Evolutionary conservation across 1,140 invertebrate genomes (phyloP), one percentile per base, ranked within the genome.

Genomic region (Coptotermes formosanus): DNA sequence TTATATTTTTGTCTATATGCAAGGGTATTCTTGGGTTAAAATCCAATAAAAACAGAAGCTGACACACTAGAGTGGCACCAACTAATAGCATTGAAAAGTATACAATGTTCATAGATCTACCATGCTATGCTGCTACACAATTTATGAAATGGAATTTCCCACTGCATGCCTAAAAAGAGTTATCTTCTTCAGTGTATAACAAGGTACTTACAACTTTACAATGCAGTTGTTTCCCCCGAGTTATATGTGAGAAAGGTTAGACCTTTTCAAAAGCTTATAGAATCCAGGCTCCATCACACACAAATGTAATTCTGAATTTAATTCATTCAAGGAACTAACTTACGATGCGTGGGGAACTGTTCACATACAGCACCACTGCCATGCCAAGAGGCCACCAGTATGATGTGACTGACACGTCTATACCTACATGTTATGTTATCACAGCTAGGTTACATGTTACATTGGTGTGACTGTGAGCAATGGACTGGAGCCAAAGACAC

Each of bases 31-130:
- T 69, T 85, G 84, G 84, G 84, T 81, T 85, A 85, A 85, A 83
- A 32, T n/a, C 30, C 82, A 21, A 83, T 23, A 25, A 48, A 64
- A 64, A 84, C 83, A 48, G 83, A 84, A 84, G 83, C 48, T 84
- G 83, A 48, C 38, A 44, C 30, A 85, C 84, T 85, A 85, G 55
- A 85, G 84, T 85, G 84, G 69, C 84, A 85, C 69, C 45, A 84
- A 48, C 83, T 84, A 84, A 84, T 48, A 84, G 83, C 44, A 44
- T 30, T 85, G 84, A 52, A 85, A 85, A 85, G 43, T 85, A 85
- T 85, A 85, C 84, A 85, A 75, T 85, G 52, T 85, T 85, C 38
- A 43, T 69, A 55, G 69, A 81, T 85, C 84, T 85, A 85, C 84
- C 84, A 85, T 85, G 84, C 84, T 81, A 85, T 85, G 69, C 55